These are phyloP conservation scores for Dendrocopos noguchii DNA, from an alignment of 2,113 vertebrate species.

Conservation along the genomic window DNA sequence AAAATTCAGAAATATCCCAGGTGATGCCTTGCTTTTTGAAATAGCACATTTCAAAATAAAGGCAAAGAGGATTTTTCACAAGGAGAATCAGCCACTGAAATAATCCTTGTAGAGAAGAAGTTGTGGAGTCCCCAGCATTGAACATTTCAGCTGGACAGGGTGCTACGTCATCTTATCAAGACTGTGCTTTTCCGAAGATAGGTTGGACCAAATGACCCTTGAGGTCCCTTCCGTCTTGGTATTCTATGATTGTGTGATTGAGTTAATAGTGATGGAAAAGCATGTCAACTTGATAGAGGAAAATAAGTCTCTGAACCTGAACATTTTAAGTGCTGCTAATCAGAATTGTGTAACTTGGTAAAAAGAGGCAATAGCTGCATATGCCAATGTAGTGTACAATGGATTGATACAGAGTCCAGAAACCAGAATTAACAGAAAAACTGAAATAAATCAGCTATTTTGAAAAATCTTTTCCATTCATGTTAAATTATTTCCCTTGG, in stretches of 20 bases:
- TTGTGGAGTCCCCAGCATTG: no score
- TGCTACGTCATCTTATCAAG: no score
- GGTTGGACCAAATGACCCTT: no score
- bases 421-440: neutral
- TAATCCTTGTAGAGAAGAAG: no score
- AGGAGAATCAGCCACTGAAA: no score
- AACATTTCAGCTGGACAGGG: no score
- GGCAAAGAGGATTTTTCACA: neutral
- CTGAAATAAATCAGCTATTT: neutral
- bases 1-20: neutral
- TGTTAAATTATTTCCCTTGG: neutral
- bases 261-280: neutral
- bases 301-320: neutral
- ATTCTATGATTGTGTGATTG: no score
- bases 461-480: neutral
- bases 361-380: neutral
- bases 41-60: neutral
- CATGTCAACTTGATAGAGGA: neutral
- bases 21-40: neutral
- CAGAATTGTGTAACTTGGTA: neutral
- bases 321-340: neutral
- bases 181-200: no score
- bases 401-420: neutral
- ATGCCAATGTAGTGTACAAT: neutral
- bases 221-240: no score